phyloP scores from a whole-genome alignment of 2,888 invertebrate species.

The Diachrysia chrysitis region DNA sequence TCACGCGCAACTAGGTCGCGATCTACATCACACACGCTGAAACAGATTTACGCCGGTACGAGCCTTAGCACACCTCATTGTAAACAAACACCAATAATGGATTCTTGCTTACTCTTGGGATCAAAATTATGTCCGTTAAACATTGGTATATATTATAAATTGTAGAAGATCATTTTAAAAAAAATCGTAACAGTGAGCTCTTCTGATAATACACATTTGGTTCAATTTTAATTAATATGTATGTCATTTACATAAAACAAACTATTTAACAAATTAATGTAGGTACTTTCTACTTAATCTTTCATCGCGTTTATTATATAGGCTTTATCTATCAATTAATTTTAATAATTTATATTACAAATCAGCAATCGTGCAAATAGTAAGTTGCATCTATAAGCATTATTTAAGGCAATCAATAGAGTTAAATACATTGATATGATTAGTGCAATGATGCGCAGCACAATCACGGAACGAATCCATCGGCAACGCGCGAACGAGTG shows the following conservation, averaged over 20 bases:
- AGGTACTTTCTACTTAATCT: too few relatives aligned
- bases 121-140: conserved; percentile 34
- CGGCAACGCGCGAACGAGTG: conserved; percentile 74
- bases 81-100: conserved; percentile 69
- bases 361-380: too few relatives aligned
- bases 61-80: conserved; percentile 69
- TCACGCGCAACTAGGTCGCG: conserved; percentile 87
- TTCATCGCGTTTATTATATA: too few relatives aligned
- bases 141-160: too few relatives aligned
- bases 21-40: conserved; percentile 83
- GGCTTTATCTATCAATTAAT: too few relatives aligned
- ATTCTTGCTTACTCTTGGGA: conserved; percentile 58
- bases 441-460: conserved; percentile 75
- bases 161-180: too few relatives aligned
- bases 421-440: conserved; percentile 57
- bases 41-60: conserved; percentile 73
- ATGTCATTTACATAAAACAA: too few relatives aligned
- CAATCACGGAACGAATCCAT: conserved; percentile 82
- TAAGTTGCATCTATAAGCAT: conserved; percentile 25
- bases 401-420: conserved; percentile 35
- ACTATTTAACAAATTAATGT: too few relatives aligned
- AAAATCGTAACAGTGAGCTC: too few relatives aligned
- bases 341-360: too few relatives aligned
- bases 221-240: too few relatives aligned
- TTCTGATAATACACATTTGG: too few relatives aligned